A percentile compares a stretch with the other conserved stretches of the same genome.
Conservation (phyloP, 92 coral and sea anemone genomes). For the Epizoanthus stellaris region DNA sequence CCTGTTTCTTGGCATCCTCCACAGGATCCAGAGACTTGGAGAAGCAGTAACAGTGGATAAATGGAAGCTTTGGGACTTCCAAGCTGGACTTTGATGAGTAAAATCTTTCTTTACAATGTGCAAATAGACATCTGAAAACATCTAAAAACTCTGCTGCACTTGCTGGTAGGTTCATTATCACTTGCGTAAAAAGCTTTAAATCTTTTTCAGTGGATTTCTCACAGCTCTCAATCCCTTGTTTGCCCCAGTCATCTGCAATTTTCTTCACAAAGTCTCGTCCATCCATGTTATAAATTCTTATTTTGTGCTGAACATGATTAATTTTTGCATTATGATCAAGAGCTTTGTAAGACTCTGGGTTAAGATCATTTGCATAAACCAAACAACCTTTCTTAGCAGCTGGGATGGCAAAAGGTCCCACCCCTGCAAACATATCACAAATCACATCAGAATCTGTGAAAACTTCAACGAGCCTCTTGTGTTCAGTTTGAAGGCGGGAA, state of each 20-base stretch:
- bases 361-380: slow-evolving; percentile 93
- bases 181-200: slow-evolving; percentile 68
- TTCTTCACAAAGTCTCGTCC: slow-evolving; percentile 80
- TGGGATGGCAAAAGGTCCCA: slow-evolving; percentile 98
- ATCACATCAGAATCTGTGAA: slow-evolving; percentile 75
- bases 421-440: slow-evolving; percentile 98
- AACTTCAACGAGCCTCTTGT: slow-evolving; percentile 78
- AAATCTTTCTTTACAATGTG: slow-evolving; percentile 47
- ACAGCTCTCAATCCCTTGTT: background rate
- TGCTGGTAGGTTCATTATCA: slow-evolving; percentile 96
- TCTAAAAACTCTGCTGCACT: slow-evolving; percentile 91
- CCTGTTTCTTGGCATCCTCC: slow-evolving; percentile 76
- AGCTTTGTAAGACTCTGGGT: slow-evolving; percentile 85
- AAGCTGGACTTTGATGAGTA: background rate
- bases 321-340: slow-evolving; percentile 79
- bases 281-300: slow-evolving; percentile 85
- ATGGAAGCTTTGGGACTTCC: slow-evolving; percentile 60
- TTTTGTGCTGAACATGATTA: slow-evolving; percentile 71
- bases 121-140: slow-evolving; percentile 81
- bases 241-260: slow-evolving; percentile 53
- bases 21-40: slow-evolving; percentile 82
- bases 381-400: slow-evolving; percentile 96
- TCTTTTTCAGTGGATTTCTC: background rate
- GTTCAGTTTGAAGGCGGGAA: slow-evolving; percentile 96
- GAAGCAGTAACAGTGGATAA: slow-evolving; percentile 96